Conservation (phyloP, 2,113 vertebrate species). For the Pedetes capensis region DNA sequence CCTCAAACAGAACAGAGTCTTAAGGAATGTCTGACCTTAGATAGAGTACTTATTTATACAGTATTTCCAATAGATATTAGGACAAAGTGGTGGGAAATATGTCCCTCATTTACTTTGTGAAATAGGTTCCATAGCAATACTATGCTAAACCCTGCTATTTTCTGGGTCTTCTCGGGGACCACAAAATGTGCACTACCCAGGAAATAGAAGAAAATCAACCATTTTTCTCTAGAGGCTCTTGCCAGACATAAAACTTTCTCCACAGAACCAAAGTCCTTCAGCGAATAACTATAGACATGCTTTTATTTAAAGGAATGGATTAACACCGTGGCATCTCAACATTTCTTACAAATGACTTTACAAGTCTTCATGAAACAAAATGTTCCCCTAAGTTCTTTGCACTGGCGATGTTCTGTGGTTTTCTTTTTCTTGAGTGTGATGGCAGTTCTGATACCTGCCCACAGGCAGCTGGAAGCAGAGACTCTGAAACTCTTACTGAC, state of each 20-base stretch:
- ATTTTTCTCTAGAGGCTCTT: not conserved
- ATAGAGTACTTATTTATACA: not conserved
- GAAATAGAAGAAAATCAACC: not conserved
- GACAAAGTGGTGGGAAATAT: not conserved
- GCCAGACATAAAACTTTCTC: not conserved
- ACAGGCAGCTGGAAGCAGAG: not conserved
- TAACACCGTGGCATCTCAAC: not conserved
- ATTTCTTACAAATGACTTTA: not conserved
- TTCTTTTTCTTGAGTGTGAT: not conserved
- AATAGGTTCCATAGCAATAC: not conserved
- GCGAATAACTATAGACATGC: not conserved
- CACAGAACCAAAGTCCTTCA: not conserved
- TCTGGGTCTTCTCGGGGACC: not conserved
- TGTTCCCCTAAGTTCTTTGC: not conserved
- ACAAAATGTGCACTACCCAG: not conserved
- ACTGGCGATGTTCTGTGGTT: not conserved
- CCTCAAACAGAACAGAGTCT: not conserved
- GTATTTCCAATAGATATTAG: not conserved
- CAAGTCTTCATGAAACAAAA: not conserved
- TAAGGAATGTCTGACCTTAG: not conserved
- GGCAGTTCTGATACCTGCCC: not conserved
- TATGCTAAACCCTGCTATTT: not conserved
- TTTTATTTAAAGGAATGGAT: conserved; percentile 1
- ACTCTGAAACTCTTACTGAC: not conserved
- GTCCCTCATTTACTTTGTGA: not conserved